phyloP scores from a whole-genome alignment of 2,888 invertebrate species.

The Pristionchus entomophagus region DNA sequence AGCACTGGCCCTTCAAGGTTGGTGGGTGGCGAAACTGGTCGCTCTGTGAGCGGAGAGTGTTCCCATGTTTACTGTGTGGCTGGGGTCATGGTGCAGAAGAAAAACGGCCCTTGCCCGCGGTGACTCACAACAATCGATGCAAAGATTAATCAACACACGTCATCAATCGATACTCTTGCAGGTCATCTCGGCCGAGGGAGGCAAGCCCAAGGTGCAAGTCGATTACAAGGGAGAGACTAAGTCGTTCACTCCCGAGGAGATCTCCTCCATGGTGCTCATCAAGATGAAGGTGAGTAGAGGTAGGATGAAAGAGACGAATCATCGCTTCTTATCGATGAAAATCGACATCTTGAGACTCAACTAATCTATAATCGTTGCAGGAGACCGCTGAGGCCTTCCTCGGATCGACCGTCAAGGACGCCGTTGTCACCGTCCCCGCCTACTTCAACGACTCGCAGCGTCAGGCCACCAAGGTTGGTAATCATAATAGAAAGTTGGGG shows the following conservation, averaged over 20 bases:
- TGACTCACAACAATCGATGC: background rate
- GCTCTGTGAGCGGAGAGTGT: too few species aligned
- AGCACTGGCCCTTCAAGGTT: slow-evolving; percentile 77
- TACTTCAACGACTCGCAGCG: slow-evolving; percentile 83
- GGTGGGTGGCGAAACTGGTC: background rate
- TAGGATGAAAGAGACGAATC: too few species aligned
- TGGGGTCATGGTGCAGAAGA: background rate
- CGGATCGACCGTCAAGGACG: slow-evolving; percentile 88
- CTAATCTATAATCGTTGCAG: slow-evolving; percentile 53
- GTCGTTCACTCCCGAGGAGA: slow-evolving; percentile 78
- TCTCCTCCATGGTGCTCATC: slow-evolving; percentile 73
- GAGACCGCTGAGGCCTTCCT: slow-evolving; percentile 79
- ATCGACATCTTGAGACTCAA: background rate
- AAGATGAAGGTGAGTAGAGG: slow-evolving; percentile 71
- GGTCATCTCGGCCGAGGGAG: slow-evolving; percentile 71
- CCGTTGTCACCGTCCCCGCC: slow-evolving; percentile 91
- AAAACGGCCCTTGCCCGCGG: background rate
- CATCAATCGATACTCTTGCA: background rate
- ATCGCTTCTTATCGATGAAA: too few species aligned
- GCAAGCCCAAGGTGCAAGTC: slow-evolving; percentile 81
- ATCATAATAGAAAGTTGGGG: background rate
- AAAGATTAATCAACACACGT: background rate
- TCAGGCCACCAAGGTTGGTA: slow-evolving; percentile 77
- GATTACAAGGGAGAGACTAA: slow-evolving; percentile 91
- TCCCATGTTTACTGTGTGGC: background rate